Percentiles rank a stretch among this genome's conserved stretches.
Evolutionary conservation across 2,797 vertebrate species (phyloP).

Genomic region (Poliocrania exsul): DNA sequence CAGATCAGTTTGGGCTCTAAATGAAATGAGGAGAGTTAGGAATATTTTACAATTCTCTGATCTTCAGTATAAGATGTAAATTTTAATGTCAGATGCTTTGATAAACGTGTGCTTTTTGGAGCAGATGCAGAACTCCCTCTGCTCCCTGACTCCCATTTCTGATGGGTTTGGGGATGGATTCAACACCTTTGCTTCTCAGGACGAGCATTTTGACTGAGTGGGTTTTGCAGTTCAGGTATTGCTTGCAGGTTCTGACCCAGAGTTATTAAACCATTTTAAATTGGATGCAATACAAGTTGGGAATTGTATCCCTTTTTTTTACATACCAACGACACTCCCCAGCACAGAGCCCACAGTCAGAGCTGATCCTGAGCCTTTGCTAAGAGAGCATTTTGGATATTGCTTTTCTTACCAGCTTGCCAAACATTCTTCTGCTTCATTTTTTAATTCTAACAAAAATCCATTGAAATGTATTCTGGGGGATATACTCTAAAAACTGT

Average conservation of each 20-base stretch:
- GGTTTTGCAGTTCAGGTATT: background rate
- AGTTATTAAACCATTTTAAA: background rate
- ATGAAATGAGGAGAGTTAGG: background rate
- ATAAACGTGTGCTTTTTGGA: background rate
- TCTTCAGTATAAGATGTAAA: background rate
- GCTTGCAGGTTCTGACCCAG: background rate
- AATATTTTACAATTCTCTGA: background rate
- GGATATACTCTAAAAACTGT: background rate
- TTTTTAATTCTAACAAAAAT: background rate
- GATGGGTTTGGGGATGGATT: background rate
- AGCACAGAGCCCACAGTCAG: background rate
- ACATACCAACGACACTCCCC: background rate
- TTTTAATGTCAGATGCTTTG: background rate
- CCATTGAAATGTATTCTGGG: background rate
- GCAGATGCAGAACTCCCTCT: background rate
- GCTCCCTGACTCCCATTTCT: background rate
- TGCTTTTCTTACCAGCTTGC: background rate
- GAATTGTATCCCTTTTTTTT: background rate
- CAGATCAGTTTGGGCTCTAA: background rate
- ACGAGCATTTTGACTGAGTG: background rate
- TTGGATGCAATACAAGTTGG: background rate
- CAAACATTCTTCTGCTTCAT: background rate
- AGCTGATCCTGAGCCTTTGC: background rate
- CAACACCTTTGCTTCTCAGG: background rate
- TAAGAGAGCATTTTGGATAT: background rate